Conservation (phyloP, 2,797 vertebrate species). For the Muscicapa comitata region DNA sequence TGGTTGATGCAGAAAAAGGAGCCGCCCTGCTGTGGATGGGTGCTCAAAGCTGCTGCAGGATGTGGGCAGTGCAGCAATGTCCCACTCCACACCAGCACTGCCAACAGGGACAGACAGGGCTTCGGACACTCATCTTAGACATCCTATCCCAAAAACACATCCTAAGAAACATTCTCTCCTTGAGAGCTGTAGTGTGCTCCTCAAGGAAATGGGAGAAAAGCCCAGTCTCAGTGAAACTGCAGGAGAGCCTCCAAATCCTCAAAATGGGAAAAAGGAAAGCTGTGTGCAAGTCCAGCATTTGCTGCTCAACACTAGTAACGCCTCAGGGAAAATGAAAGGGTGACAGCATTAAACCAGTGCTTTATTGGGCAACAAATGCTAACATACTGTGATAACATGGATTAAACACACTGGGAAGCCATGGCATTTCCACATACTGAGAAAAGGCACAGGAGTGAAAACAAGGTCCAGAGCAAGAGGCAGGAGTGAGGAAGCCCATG, state of each 20-base stretch:
- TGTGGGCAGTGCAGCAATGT: fast-evolving
- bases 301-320: background rate
- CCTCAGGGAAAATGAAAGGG: background rate
- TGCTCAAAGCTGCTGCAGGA: background rate
- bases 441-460: background rate
- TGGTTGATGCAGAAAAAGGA: background rate
- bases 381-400: background rate
- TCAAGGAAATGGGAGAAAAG: background rate
- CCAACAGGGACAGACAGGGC: background rate
- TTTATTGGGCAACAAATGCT: background rate
- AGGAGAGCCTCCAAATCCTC: background rate
- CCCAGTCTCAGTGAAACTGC: background rate
- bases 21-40: fast-evolving
- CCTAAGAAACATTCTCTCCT: background rate
- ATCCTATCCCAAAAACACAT: background rate
- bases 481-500: background rate
- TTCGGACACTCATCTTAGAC: background rate
- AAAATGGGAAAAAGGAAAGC: background rate
- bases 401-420: background rate
- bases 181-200: background rate
- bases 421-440: background rate
- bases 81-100: background rate
- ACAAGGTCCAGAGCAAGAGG: background rate
- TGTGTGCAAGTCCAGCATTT: background rate
- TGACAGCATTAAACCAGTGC: background rate